A percentile compares a stretch with the other conserved stretches of the same genome.
Conservation (phyloP, 1,140 invertebrate species). For the Colletes latitarsis region DNA sequence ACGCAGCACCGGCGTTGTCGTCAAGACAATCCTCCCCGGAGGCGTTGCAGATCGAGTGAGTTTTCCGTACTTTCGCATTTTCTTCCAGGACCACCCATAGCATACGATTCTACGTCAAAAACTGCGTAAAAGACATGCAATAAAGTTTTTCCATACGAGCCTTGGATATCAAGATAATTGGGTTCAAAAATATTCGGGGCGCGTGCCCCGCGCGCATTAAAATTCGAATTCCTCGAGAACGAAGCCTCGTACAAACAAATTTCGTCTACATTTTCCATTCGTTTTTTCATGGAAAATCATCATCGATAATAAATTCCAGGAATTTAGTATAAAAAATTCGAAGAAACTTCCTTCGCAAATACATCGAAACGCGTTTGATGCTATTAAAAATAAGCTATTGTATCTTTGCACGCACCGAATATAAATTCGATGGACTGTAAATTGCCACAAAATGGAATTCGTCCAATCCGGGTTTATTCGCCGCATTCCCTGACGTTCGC, state of each 20-base stretch:
- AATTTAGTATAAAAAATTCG: too few species aligned
- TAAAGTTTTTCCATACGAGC: background rate
- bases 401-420: too few species aligned
- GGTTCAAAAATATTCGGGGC: background rate
- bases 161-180: background rate
- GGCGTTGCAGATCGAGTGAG: conserved; percentile 95
- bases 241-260: too few species aligned
- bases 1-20: conserved; percentile 96
- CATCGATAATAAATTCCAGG: too few species aligned
- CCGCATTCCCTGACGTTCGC: background rate
- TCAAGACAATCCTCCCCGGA: conserved; percentile 97
- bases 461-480: background rate
- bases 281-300: background rate
- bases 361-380: too few species aligned
- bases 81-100: background rate
- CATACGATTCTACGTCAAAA: background rate
- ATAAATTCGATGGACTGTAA: background rate
- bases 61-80: conserved; percentile 36
- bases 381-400: too few species aligned
- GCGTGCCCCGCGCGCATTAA: background rate
- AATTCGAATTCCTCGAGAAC: background rate
- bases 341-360: too few species aligned
- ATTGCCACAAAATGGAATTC: background rate
- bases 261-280: background rate
- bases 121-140: background rate